Conservation (phyloP, 2,113 vertebrate genomes). For the Sterna hirundo region DNA sequence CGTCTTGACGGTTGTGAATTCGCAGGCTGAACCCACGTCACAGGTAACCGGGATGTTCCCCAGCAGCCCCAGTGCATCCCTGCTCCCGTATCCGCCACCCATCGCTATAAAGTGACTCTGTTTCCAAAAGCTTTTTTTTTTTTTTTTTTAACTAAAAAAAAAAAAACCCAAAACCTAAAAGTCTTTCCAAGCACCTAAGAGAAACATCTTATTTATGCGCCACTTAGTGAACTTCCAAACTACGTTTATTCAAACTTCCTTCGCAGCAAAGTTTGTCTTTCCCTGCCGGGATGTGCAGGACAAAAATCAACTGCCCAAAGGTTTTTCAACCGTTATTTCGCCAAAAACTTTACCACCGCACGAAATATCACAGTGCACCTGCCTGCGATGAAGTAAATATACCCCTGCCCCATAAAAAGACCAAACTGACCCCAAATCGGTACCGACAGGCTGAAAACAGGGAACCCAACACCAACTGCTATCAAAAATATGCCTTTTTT, state of each 20-base stretch:
- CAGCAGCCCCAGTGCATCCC: not conserved
- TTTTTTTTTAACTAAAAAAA: not conserved
- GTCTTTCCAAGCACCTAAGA: not conserved
- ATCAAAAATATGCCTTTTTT: not conserved
- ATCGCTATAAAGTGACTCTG: fast-evolving
- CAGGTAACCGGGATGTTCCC: fast-evolving
- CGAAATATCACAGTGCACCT: not conserved
- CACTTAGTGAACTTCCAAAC: not conserved
- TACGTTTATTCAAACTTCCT: not conserved
- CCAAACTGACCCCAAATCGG: not conserved
- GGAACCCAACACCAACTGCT: not conserved
- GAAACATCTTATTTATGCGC: not conserved
- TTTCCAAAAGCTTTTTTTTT: not conserved
- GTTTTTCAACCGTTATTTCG: not conserved
- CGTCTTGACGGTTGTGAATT: not conserved
- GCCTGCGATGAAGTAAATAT: not conserved
- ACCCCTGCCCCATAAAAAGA: not conserved
- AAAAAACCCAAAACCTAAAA: not conserved
- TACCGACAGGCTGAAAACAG: not conserved
- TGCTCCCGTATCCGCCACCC: not conserved
- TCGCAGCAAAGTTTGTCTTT: not conserved
- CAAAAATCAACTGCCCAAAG: not conserved
- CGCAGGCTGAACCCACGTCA: not conserved
- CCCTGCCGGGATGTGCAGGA: not conserved
- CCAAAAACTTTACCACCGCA: not conserved